Percentiles rank a stretch among this genome's conserved stretches.
Evolutionary conservation across 2,888 invertebrate genomes (phyloP).

Genomic region (Lamellibrachia satsuma): DNA sequence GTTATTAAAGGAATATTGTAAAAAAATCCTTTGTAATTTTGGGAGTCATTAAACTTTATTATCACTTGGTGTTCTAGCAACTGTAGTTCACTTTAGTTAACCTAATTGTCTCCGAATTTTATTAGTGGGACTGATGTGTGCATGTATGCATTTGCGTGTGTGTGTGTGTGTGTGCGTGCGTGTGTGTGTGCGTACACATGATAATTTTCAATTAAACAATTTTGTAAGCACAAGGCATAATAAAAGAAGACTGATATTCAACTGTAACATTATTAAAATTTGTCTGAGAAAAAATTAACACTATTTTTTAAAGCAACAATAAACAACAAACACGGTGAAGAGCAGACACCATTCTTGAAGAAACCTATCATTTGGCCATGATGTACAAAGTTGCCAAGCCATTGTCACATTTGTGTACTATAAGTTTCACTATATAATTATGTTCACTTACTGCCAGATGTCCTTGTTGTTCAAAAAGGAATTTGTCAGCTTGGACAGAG

Average conservation of each 20-base stretch:
- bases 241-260: not conserved
- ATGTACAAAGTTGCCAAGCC: not conserved
- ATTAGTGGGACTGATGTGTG: not conserved
- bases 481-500: conserved; percentile 21
- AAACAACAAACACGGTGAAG: not conserved
- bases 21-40: not conserved
- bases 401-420: not conserved
- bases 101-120: not conserved
- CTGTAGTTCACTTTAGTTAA: not conserved
- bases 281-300: not conserved
- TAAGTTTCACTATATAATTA: not conserved
- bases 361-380: not conserved
- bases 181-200: not conserved
- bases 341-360: not conserved
- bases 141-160: not conserved
- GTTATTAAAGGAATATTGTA: not conserved
- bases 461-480: conserved; percentile 57
- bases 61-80: too few species aligned
- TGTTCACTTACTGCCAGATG: conserved; percentile 54
- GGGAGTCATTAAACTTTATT: too few species aligned
- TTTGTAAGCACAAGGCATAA: not conserved
- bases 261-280: not conserved
- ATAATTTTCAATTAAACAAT: not conserved
- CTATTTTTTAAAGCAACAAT: too few species aligned
- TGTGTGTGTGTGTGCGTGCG: not conserved